Base-by-base conservation (phyloP, 1,140 invertebrate genomes). In the Acyrthosiphon pisum region DNA sequence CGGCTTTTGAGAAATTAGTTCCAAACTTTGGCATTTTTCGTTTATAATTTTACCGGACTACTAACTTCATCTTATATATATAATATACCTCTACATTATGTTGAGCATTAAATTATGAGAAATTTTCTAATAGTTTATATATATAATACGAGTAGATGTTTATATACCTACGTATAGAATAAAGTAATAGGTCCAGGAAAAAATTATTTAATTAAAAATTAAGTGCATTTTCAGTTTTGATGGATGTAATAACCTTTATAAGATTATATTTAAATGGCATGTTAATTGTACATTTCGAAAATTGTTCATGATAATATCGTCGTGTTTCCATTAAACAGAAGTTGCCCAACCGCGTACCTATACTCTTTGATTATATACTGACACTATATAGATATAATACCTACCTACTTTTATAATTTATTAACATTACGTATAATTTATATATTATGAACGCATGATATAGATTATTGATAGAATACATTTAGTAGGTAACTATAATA, bases 281-380 rank as follows among this genome's bases (percentile, higher is more conserved):
- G n/a, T n/a, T 89, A 89, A 89, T 89, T 89, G 48, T 53, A 89
- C 53, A 89, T 35, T 89, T 53, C 35, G 48, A 53, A 89, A 89
- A 89, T 53, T 20, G 46, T 35, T 37, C n/a, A 35, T 37, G 50
- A 53, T 35, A 88, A 50, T 37, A 89, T 37, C n/a, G 2, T 50
- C 48, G 20, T 89, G 48, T 89, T 89, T 53, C n/a, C 35, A 35
- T 53, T 48, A 20, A 76, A 76, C 30, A n/a, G 86, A 50, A 48
- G 86, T 88, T 50, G 46, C 86, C n/a, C 46, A 88, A 88, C 46
- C 30, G 18, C 30, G 11, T 53, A 26, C 83, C 35, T 83, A 83
- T 83, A 44, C 60, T n/a, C 4, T 76, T 76, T 35, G 14, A 76
- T 76, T 46, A 46, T 46, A 46, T n/a, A 87, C 14, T 18, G 26